Evolutionary conservation across 2,888 invertebrate species (phyloP).

Genomic region (Acrobasis suavella): DNA sequence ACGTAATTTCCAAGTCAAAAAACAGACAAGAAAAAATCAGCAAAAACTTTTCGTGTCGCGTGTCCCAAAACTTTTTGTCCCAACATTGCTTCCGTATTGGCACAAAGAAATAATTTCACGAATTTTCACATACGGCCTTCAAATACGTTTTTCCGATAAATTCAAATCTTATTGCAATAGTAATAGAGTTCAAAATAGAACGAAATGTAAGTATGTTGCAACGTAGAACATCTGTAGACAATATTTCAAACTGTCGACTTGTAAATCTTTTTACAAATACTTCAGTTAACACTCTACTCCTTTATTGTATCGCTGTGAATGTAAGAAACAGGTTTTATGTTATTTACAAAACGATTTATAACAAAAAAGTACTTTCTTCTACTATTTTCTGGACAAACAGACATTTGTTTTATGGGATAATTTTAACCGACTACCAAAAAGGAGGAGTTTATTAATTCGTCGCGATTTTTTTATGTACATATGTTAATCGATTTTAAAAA

Average conservation of each 20-base stretch:
- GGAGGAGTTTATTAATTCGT: too few species aligned
- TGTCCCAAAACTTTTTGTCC: slow-evolving; percentile 8
- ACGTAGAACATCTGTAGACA: slow-evolving; percentile 7
- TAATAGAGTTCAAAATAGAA: slow-evolving; percentile 4
- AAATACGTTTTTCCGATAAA: background rate
- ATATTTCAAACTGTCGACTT: slow-evolving; percentile 8
- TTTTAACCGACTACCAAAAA: too few species aligned
- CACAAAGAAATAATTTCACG: background rate
- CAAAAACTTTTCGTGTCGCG: background rate
- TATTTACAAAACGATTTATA: background rate
- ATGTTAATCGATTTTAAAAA: too few species aligned
- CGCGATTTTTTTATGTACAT: too few species aligned
- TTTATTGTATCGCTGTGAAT: background rate
- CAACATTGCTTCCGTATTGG: slow-evolving; percentile 8
- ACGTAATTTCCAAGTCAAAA: too few species aligned
- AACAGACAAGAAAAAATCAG: background rate
- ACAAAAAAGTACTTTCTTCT: too few species aligned
- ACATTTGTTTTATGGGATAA: too few species aligned
- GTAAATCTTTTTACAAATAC: slow-evolving; percentile 16
- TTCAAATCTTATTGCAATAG: background rate
- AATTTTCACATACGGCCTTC: slow-evolving; percentile 10
- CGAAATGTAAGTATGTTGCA: background rate
- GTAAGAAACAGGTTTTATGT: too few species aligned
- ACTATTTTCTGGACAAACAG: too few species aligned
- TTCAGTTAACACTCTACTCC: background rate